phyloP scores from a whole-genome alignment of 2,113 vertebrate species.

The Channa maculata region DNA sequence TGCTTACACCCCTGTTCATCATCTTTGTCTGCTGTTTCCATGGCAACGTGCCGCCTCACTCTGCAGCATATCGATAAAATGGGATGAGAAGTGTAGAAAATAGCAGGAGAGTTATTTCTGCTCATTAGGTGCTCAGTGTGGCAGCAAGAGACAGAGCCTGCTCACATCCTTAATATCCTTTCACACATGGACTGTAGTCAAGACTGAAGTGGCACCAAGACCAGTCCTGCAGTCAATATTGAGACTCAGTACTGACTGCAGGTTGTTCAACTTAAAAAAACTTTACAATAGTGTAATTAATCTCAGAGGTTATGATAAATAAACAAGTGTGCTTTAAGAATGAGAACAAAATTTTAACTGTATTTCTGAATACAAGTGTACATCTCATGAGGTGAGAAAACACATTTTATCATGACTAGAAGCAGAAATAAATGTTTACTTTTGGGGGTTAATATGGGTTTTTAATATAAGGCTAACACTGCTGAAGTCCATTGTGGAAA shows the following conservation, averaged over 20 bases:
- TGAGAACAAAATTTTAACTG: too few relatives aligned
- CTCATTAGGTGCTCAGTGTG: conserved; percentile 68
- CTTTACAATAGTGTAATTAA: background rate
- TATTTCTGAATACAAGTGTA: too few relatives aligned
- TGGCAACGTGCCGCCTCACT: conserved; percentile 74
- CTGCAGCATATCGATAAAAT: conserved; percentile 57
- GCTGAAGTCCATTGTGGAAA: conserved; percentile 26
- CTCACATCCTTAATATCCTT: conserved; percentile 27
- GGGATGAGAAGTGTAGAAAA: conserved; percentile 46
- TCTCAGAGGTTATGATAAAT: too few relatives aligned
- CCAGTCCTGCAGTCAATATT: background rate
- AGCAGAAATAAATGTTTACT: conserved; percentile 34
- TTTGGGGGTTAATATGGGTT: conserved; percentile 36
- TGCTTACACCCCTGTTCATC: conserved; percentile 35
- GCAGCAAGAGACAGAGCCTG: conserved; percentile 51
- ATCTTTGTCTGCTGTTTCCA: conserved; percentile 80
- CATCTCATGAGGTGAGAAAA: too few relatives aligned
- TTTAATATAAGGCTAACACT: conserved; percentile 42
- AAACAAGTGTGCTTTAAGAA: background rate
- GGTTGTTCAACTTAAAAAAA: background rate
- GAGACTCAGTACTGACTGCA: background rate
- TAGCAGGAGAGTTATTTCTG: conserved; percentile 62
- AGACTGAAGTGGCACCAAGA: conserved; percentile 16
- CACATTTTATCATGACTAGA: conserved; percentile 38
- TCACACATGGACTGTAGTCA: conserved; percentile 8